Percentiles rank a stretch among this genome's conserved stretches.
phyloP scores from a whole-genome alignment of 2,113 vertebrate species.

The Rhinolophus ferrumequinum region DNA sequence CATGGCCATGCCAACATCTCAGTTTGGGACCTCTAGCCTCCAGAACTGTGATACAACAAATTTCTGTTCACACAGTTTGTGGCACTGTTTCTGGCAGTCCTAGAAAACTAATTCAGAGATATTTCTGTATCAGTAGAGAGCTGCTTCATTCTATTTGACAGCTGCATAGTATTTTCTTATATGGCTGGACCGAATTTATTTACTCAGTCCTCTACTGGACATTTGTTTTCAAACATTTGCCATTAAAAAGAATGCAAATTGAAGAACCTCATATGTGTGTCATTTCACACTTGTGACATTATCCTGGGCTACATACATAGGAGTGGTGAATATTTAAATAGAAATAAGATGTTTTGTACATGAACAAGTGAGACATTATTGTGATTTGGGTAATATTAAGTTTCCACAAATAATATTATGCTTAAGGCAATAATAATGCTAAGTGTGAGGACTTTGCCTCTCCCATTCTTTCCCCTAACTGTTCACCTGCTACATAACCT shows the following conservation, averaged over 20 bases:
- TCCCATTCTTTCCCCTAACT: background rate
- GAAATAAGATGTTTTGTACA: conserved; percentile 13
- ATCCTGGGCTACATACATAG: background rate
- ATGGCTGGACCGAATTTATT: background rate
- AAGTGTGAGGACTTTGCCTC: background rate
- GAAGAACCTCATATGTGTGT: background rate
- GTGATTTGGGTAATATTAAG: background rate
- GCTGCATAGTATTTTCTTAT: background rate
- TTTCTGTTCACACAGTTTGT: background rate
- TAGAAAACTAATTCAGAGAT: background rate
- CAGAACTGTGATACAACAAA: background rate
- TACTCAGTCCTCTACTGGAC: background rate
- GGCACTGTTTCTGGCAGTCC: background rate
- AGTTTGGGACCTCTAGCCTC: background rate
- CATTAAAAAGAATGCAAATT: conserved; percentile 18
- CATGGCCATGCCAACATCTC: background rate
- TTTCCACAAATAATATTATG: background rate
- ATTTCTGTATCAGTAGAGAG: background rate
- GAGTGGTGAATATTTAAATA: background rate
- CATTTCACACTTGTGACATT: background rate
- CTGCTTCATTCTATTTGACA: background rate
- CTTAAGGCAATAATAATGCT: background rate
- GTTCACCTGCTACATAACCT: background rate
- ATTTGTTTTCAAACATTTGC: conserved; percentile 1
- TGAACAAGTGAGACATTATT: conserved; percentile 19